Evolutionary conservation across 2,797 vertebrate species (phyloP).

Genomic region (Protosalanx chinensis): DNA sequence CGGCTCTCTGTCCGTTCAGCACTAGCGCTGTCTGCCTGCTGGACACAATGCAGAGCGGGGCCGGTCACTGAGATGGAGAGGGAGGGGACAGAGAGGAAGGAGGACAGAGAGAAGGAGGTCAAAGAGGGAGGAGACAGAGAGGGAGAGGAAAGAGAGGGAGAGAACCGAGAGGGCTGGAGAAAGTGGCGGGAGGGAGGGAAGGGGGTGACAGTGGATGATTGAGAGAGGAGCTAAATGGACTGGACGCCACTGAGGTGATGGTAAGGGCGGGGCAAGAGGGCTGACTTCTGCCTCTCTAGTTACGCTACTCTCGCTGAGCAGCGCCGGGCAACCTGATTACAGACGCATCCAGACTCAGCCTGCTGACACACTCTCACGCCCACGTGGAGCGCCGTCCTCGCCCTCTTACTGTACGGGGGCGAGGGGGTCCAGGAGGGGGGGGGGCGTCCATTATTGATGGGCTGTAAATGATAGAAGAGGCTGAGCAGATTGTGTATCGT

Average conservation of each 20-base stretch:
- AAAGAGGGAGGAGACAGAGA: background rate
- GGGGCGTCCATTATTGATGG: conserved; percentile 75
- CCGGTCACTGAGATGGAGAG: conserved; percentile 23
- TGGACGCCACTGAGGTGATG: background rate
- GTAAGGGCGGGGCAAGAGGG: conserved; percentile 6
- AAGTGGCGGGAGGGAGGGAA: background rate
- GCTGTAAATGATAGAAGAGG: conserved; percentile 79
- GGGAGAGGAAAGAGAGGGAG: background rate
- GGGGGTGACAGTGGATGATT: conserved; percentile 9
- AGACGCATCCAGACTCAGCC: no score
- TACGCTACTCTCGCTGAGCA: conserved; percentile 22
- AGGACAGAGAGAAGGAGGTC: background rate
- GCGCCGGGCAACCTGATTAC: background rate
- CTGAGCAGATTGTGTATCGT: conserved; percentile 78
- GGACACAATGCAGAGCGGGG: conserved; percentile 50
- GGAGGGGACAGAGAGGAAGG: background rate
- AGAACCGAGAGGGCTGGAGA: background rate
- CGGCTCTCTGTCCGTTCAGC: conserved; percentile 53
- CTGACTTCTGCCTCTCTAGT: conserved; percentile 20
- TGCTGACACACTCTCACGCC: no score
- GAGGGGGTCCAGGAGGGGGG: conserved; percentile 19
- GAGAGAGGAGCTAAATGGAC: background rate
- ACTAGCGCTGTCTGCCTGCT: conserved; percentile 53
- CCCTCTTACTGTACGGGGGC: conserved; percentile 10
- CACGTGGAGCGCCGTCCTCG: background rate